A percentile compares a stretch with the other conserved stretches of the same genome.
These are phyloP conservation scores for Aethina tumida DNA, from an alignment of 1,140 invertebrate species.

Conservation along the genomic window DNA sequence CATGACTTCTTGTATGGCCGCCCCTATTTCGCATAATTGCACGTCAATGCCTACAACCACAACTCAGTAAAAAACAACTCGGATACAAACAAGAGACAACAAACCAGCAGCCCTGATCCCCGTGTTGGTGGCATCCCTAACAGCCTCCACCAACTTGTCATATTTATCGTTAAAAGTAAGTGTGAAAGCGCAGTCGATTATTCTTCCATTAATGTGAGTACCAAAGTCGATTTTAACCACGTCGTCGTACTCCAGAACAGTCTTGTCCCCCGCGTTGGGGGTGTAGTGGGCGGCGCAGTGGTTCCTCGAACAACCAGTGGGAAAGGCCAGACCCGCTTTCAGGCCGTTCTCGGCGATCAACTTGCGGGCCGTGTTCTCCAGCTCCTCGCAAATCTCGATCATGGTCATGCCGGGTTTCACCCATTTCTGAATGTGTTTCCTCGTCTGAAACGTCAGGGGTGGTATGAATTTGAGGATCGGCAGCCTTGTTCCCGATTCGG, in stretches of 20 bases:
- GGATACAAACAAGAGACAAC: not conserved
- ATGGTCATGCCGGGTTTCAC: constrained; percentile 98
- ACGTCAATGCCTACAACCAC: constrained; percentile 83
- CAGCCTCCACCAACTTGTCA: constrained; percentile 90
- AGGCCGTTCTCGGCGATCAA: constrained; percentile 93
- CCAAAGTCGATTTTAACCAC: constrained; percentile 99
- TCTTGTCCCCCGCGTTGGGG: constrained; percentile 95
- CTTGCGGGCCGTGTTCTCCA: constrained; percentile 84
- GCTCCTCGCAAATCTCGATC: constrained; percentile 97
- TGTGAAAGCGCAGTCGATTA: constrained; percentile 99
- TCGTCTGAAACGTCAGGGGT: constrained; percentile 45
- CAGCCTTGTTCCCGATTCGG: too few species aligned
- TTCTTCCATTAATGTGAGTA: constrained; percentile 96
- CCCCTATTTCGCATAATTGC: constrained; percentile 92
- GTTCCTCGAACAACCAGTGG: constrained; percentile 97
- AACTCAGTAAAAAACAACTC: constrained; percentile 1
- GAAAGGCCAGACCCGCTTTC: constrained; percentile 94
- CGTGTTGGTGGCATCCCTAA: constrained; percentile 95
- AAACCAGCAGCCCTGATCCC: constrained; percentile 66
- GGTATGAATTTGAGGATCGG: too few species aligned
- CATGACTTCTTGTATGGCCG: constrained; percentile 98
- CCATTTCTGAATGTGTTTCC: constrained; percentile 80
- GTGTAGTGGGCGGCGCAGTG: constrained; percentile 99
- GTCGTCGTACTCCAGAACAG: constrained; percentile 91
- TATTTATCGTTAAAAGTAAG: constrained; percentile 95